phyloP scores from a whole-genome alignment of 2,888 invertebrate genomes.

The Mayetiola destructor region DNA sequence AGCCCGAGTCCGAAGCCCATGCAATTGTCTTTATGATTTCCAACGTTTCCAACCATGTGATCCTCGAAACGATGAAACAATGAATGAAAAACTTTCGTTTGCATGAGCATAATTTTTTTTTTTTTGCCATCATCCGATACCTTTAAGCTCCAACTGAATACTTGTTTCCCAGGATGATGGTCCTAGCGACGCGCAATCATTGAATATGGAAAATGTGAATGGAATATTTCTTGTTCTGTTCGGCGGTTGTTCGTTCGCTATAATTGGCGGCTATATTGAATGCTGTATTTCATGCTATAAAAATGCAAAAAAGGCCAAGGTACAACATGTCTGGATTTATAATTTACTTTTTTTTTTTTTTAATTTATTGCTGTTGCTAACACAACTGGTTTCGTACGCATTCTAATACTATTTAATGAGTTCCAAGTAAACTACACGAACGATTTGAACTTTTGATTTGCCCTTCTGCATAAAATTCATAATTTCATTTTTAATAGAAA shows the following conservation, averaged over 20 bases:
- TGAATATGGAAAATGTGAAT: slow-evolving; percentile 50
- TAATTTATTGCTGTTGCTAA: neutral
- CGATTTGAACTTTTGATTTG: neutral
- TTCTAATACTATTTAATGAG: too few species aligned
- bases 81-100: too few species aligned
- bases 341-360: neutral
- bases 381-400: too few species aligned
- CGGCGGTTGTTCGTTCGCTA: slow-evolving; percentile 35
- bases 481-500: neutral
- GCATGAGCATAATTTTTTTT: too few species aligned
- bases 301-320: slow-evolving; percentile 29
- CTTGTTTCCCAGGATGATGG: slow-evolving; percentile 25
- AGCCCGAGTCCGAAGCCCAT: too few species aligned
- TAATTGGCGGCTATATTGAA: slow-evolving; percentile 29
- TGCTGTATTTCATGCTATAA: slow-evolving; percentile 28
- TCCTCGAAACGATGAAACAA: too few species aligned
- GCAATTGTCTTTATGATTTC: too few species aligned
- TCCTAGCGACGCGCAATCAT: slow-evolving; percentile 34
- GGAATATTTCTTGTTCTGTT: slow-evolving; percentile 48
- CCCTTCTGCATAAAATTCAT: neutral
- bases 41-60: too few species aligned
- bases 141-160: too few species aligned
- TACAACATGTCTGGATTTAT: slow-evolving; percentile 18
- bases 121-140: too few species aligned
- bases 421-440: too few species aligned